Evolutionary conservation across 2,888 invertebrate species (phyloP).

Genomic region (Drosophila algonquin): DNA sequence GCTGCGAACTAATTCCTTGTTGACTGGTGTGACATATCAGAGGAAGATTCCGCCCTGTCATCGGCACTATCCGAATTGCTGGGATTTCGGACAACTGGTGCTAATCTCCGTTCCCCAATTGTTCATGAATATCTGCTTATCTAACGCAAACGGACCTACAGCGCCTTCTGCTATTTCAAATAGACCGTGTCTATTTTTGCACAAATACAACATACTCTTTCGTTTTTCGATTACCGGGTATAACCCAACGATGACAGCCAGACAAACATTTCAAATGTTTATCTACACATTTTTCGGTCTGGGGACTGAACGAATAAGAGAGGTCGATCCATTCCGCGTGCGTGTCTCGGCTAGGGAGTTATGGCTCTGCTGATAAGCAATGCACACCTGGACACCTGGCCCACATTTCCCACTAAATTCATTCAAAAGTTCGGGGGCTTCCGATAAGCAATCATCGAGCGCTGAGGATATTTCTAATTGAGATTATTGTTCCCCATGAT

Average conservation of each 20-base stretch:
- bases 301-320: not conserved
- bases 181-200: not conserved
- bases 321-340: conserved; percentile 25
- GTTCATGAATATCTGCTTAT: conserved; percentile 25
- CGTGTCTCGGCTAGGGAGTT: conserved; percentile 24
- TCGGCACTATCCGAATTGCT: conserved; percentile 3
- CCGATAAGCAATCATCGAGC: conserved; percentile 46
- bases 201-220: not conserved
- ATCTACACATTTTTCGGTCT: not conserved
- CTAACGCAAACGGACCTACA: conserved; percentile 10
- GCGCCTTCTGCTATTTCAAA: not conserved
- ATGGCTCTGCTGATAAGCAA: conserved; percentile 53
- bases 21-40: conserved; percentile 1
- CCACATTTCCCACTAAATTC: conserved; percentile 42
- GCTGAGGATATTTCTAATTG: conserved; percentile 21
- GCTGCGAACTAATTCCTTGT: conserved; percentile 1
- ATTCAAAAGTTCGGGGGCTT: conserved; percentile 47
- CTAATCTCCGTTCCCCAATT: conserved; percentile 25
- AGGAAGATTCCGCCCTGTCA: conserved; percentile 8
- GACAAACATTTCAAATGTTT: conserved; percentile 8
- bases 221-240: not conserved
- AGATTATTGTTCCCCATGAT: conserved; percentile 40
- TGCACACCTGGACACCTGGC: conserved; percentile 46
- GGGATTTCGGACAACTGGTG: conserved; percentile 14
- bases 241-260: not conserved